Evolutionary conservation across 2,888 invertebrate genomes (phyloP), one percentile per base, ranked within the genome.

Genomic region (Pandemis cinnamomeana): DNA sequence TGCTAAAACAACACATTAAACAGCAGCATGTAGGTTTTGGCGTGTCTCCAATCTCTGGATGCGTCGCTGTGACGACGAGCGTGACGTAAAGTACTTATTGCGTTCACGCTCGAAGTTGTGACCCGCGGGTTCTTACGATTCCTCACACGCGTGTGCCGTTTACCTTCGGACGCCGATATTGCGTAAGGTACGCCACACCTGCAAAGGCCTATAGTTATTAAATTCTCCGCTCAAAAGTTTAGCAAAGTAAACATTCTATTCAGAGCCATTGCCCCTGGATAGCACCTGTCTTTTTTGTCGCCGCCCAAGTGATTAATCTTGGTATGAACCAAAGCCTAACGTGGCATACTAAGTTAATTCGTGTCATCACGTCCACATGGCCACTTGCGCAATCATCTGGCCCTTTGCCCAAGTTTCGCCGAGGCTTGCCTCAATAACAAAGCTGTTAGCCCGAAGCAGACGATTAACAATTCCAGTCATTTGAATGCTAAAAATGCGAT

Each of bases 401-500:
- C 74, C 74, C 74, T 71, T 62, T 74, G 74, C 74, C 74, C 74
- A 62, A 74, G 71, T 67, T 27, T 68, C 53, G 74, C 46, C 70
- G 74, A 74, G 74, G 74, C 62, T 74, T 74, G 70, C 74, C 74
- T 71, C 74, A 74, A 74, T 74, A 74, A 71, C 74, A 71, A 71
- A 71, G 70, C 60, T 58, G 73, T 74, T 74, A 61, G 70, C 60
- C 67, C 71, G 67, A 67, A 71, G 60, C 70, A 62, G 74, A 71
- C 71, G 66, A 74, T 74, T 74, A 74, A 70, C 61, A 74, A 74
- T 74, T 71, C 74, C 74, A 74, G 74, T 46, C 15, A 74, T 70
- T 66, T 73, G 69, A 73, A 69, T 69, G 58, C 72, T 73, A 73
- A 69, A 73, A 64, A 70, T 66, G 66, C 64, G 64, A 60, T 69